Evolutionary conservation across 1,140 invertebrate species (phyloP).

Genomic region (Camponotus vicinus): DNA sequence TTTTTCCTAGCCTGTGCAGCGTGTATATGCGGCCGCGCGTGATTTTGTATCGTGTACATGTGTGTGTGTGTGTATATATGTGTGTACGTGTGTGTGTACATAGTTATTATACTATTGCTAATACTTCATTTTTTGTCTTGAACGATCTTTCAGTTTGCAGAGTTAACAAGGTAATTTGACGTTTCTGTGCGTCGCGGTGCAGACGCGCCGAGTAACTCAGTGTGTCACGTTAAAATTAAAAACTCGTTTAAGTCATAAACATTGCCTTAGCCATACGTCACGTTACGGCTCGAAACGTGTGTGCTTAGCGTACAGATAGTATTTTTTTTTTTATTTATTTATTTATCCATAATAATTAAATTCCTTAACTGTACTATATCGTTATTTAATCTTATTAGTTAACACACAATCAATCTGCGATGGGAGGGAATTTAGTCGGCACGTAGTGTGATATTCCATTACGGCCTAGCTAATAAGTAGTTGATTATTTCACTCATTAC

Average conservation of each 20-base stretch:
- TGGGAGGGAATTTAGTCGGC: conserved; percentile 85
- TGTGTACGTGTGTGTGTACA: neutral
- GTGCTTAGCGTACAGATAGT: conserved; percentile 81
- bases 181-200: conserved; percentile 82
- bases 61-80: conserved; percentile 6
- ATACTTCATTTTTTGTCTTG: conserved; percentile 78
- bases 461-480: conserved; percentile 79
- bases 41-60: conserved; percentile 74
- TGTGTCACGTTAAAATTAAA: conserved; percentile 79
- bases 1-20: conserved; percentile 85
- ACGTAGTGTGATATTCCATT: conserved; percentile 78
- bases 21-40: conserved; percentile 84
- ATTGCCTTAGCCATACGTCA: conserved; percentile 76
- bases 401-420: conserved; percentile 84
- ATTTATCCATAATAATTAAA: conserved; percentile 82
- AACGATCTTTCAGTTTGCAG: conserved; percentile 80
- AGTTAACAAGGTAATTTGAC: conserved; percentile 84
- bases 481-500: conserved; percentile 77
- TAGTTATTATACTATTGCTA: conserved; percentile 80
- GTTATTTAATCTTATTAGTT: conserved; percentile 84
- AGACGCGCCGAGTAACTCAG: conserved; percentile 82
- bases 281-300: conserved; percentile 78
- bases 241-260: conserved; percentile 75
- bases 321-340: conserved; percentile 62
- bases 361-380: conserved; percentile 82